A percentile compares a stretch with the other conserved stretches of the same genome.
phyloP scores from a whole-genome alignment of 2,888 invertebrate species.

The Dioctria rufipes region DNA sequence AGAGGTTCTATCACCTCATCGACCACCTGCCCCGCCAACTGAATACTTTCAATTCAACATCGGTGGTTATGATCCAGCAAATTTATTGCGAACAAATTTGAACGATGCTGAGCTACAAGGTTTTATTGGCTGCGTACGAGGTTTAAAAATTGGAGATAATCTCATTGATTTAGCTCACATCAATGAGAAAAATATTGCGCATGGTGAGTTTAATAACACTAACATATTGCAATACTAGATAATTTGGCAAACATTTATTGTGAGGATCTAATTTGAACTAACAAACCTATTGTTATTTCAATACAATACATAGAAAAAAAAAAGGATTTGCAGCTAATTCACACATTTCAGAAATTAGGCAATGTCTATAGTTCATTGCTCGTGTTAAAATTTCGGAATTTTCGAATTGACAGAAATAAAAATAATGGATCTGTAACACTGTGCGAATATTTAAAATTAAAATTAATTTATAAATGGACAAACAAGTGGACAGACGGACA shows the following conservation, averaged over 20 bases:
- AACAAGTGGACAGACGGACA: too few relatives aligned
- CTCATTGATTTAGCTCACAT: conserved; percentile 84
- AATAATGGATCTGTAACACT: too few relatives aligned
- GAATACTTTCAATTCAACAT: conserved; percentile 92
- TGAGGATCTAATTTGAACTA: too few relatives aligned
- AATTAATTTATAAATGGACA: too few relatives aligned
- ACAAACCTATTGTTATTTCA: too few relatives aligned
- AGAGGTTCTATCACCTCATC: conserved; percentile 90
- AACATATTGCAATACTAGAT: not conserved
- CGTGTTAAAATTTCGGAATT: too few relatives aligned
- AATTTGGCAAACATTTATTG: not conserved
- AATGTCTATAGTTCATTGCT: too few relatives aligned
- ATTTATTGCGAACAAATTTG: conserved; percentile 75
- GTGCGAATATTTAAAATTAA: too few relatives aligned
- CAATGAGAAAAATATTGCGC: conserved; percentile 79
- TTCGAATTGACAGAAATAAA: too few relatives aligned
- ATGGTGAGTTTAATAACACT: conserved; percentile 73
- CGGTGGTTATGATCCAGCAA: conserved; percentile 87
- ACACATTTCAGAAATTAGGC: too few relatives aligned
- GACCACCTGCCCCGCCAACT: conserved; percentile 90
- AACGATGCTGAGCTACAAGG: conserved; percentile 76
- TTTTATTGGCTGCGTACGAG: conserved; percentile 89
- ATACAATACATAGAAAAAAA: too few relatives aligned
- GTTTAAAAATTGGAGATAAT: conserved; percentile 86
- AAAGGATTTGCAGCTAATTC: too few relatives aligned